phyloP scores from a whole-genome alignment of 2,797 vertebrate genomes.

The Lutjanus argentimaculatus region DNA sequence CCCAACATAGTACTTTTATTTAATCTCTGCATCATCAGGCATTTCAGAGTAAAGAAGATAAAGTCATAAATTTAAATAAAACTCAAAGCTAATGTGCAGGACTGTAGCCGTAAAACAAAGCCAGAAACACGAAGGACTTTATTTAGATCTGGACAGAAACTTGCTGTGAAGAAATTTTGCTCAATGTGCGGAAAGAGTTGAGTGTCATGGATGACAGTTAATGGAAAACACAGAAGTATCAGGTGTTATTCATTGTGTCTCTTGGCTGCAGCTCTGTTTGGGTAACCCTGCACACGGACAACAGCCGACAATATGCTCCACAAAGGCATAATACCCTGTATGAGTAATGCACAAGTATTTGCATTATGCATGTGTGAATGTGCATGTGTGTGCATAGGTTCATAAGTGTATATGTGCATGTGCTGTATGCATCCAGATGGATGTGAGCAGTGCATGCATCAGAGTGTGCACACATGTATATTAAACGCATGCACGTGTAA shows the following conservation, averaged over 20 bases:
- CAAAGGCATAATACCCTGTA: neutral
- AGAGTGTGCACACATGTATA: neutral
- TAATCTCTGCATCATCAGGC: constrained; percentile 31
- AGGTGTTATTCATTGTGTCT: constrained; percentile 60
- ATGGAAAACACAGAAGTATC: constrained; percentile 68
- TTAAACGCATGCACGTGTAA: constrained; percentile 1
- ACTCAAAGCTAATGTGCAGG: neutral
- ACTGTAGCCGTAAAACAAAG: constrained; percentile 1
- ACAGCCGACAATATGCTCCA: constrained; percentile 28
- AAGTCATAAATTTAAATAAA: constrained; percentile 9
- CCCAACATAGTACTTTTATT: constrained; percentile 32
- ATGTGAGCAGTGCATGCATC: neutral
- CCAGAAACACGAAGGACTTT: neutral
- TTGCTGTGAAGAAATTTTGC: constrained; percentile 22
- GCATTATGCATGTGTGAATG: neutral
- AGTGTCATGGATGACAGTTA: constrained; percentile 62
- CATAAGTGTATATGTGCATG: neutral
- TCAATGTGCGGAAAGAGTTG: constrained; percentile 36
- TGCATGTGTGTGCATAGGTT: neutral
- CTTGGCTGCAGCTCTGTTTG: constrained; percentile 74
- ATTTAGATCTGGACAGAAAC: constrained; percentile 39
- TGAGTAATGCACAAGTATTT: constrained; percentile 4
- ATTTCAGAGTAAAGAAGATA: constrained; percentile 9
- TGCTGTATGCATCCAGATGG: neutral
- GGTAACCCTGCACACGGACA: constrained; percentile 64